A percentile compares a stretch with the other conserved stretches of the same genome.
Conservation (phyloP, 2,888 invertebrate genomes). For the Epinotia demarniana region DNA sequence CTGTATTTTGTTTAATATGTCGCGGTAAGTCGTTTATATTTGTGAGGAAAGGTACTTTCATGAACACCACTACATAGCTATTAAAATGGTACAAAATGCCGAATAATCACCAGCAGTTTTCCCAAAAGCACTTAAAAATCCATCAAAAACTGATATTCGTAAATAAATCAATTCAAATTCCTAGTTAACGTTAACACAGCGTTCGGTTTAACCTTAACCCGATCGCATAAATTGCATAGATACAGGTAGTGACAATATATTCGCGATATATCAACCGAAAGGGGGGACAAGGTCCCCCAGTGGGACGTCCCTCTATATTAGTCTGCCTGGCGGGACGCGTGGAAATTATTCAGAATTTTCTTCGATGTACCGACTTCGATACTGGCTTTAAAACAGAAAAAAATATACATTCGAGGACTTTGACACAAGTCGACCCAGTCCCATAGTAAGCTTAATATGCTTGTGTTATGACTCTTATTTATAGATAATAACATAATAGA, state of each 20-base stretch:
- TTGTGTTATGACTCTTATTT: too few species aligned
- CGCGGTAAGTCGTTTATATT: too few species aligned
- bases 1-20: too few species aligned
- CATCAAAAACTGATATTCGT: slow-evolving; percentile 48
- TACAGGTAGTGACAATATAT: slow-evolving; percentile 42
- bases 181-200: slow-evolving; percentile 40
- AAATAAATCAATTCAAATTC: slow-evolving; percentile 51
- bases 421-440: too few species aligned
- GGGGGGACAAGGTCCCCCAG: slow-evolving; percentile 41
- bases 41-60: too few species aligned
- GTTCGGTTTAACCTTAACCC: slow-evolving; percentile 48
- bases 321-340: slow-evolving; percentile 17
- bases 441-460: too few species aligned
- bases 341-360: slow-evolving; percentile 26
- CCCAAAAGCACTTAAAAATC: background rate
- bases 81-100: background rate
- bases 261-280: slow-evolving; percentile 42
- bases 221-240: slow-evolving; percentile 36
- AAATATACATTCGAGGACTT: too few species aligned
- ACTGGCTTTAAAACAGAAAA: background rate
- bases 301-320: slow-evolving; percentile 24
- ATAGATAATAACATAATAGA: too few species aligned
- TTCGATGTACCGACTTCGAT: slow-evolving; percentile 23
- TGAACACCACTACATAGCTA: too few species aligned
- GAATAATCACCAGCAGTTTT: background rate